Evolutionary conservation across 2,888 invertebrate species (phyloP).

Genomic region (Drosophila putrida): DNA sequence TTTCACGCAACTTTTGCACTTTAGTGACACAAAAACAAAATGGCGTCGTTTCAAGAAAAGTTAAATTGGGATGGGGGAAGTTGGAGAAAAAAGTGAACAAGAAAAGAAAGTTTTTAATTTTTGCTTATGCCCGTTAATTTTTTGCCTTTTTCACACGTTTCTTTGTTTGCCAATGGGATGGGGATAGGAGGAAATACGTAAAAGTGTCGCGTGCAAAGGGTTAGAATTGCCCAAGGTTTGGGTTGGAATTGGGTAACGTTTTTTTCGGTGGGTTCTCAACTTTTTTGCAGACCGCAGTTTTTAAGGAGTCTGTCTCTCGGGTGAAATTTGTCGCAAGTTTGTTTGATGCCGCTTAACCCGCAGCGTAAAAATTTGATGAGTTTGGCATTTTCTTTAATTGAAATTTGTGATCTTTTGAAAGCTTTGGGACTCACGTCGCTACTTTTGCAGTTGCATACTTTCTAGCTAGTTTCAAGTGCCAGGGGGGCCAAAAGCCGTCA

Average conservation of each 20-base stretch:
- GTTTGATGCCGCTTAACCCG: slow-evolving; percentile 71
- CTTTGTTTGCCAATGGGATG: slow-evolving; percentile 57
- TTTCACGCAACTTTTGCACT: slow-evolving; percentile 17
- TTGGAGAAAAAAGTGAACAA: background rate
- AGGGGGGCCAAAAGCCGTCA: slow-evolving; percentile 43
- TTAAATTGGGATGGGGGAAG: background rate
- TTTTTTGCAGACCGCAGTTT: slow-evolving; percentile 62
- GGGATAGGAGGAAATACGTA: background rate
- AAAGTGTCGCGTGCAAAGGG: slow-evolving; percentile 60
- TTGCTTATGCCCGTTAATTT: slow-evolving; percentile 62
- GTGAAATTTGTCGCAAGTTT: slow-evolving; percentile 57
- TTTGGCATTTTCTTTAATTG: slow-evolving; percentile 82
- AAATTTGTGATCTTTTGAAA: slow-evolving; percentile 83
- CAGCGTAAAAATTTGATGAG: slow-evolving; percentile 80
- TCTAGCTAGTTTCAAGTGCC: slow-evolving; percentile 37
- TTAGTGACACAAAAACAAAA: slow-evolving; percentile 38
- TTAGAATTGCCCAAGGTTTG: slow-evolving; percentile 43
- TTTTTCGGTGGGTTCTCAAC: slow-evolving; percentile 19
- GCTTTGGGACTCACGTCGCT: slow-evolving; percentile 71
- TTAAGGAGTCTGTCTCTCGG: slow-evolving; percentile 50
- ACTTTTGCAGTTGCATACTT: slow-evolving; percentile 16
- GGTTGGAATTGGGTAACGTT: background rate
- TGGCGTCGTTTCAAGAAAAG: slow-evolving; percentile 38
- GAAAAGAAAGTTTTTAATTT: slow-evolving; percentile 44
- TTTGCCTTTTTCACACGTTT: slow-evolving; percentile 77